These are phyloP conservation scores for Dusona sp. DNA, from an alignment of 2,888 invertebrate species.

Conservation along the genomic window DNA sequence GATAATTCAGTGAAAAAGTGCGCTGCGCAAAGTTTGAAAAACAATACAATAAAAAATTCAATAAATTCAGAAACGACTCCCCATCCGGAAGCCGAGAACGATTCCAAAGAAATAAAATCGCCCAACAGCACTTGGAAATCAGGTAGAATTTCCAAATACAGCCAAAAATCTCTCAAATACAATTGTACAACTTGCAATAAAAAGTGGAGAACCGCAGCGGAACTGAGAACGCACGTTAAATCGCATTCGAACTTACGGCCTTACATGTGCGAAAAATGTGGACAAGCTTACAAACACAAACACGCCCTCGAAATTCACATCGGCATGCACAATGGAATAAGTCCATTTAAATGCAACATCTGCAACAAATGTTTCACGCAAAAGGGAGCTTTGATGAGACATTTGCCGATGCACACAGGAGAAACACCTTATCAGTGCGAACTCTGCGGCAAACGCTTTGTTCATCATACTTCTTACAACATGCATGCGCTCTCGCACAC, in stretches of 20 bases:
- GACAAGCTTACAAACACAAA: constrained; percentile 88
- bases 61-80: not conserved
- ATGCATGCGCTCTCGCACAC: constrained; percentile 89
- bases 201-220: constrained; percentile 74
- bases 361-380: constrained; percentile 88
- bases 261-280: constrained; percentile 86
- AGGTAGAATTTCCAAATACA: constrained; percentile 70
- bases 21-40: not conserved
- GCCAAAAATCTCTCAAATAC: constrained; percentile 72
- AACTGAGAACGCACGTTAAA: constrained; percentile 76
- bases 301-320: constrained; percentile 88
- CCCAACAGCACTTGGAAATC: constrained; percentile 63
- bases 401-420: constrained; percentile 88
- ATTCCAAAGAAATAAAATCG: not conserved
- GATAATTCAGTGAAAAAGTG: not conserved
- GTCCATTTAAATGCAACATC: constrained; percentile 87
- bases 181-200: constrained; percentile 76
- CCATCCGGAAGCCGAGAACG: not conserved
- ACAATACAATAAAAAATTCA: not conserved
- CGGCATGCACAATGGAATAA: constrained; percentile 87
- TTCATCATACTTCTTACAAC: constrained; percentile 90
- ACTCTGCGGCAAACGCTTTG: constrained; percentile 88
- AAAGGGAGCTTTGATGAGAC: constrained; percentile 87
- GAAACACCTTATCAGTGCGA: constrained; percentile 88
- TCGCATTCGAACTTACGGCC: constrained; percentile 77